A percentile compares a stretch with the other conserved stretches of the same genome.
Conservation (phyloP, 2,113 vertebrate genomes). For the Danionella cerebrum region DNA sequence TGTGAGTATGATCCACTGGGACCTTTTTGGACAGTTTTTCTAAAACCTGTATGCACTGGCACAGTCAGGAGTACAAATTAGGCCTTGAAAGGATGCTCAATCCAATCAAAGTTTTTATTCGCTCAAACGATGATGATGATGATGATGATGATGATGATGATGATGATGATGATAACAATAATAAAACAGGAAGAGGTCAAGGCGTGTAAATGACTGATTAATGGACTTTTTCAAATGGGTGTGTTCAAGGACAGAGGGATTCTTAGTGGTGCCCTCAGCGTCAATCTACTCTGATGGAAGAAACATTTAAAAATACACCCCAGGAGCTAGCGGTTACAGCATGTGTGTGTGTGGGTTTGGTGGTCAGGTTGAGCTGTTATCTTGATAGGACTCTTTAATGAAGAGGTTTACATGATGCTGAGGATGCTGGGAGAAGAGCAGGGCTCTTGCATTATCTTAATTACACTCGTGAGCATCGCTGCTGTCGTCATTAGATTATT, state of each 20-base stretch:
- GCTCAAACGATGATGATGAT: slow-evolving; percentile 12
- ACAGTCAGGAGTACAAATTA: background rate
- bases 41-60: background rate
- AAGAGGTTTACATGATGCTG: slow-evolving; percentile 54
- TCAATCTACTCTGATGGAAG: background rate
- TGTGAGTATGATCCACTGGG: too few species aligned
- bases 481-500: slow-evolving; percentile 59
- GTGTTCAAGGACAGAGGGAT: background rate
- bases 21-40: too few species aligned
- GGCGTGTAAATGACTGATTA: slow-evolving; percentile 13
- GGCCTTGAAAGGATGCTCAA: slow-evolving; percentile 25
- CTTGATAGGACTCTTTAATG: slow-evolving; percentile 42
- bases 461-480: slow-evolving; percentile 55
- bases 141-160: slow-evolving; percentile 19
- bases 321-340: background rate
- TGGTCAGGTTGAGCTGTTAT: slow-evolving; percentile 44
- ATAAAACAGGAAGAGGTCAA: slow-evolving; percentile 36
- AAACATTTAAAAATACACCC: slow-evolving; percentile 2
- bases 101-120: slow-evolving; percentile 1
- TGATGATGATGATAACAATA: slow-evolving; percentile 22
- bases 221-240: slow-evolving; percentile 7
- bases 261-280: background rate
- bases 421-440: slow-evolving; percentile 52
- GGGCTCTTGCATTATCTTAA: slow-evolving; percentile 56
- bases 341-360: background rate